Conservation (phyloP, 2,888 invertebrate genomes). For the Gisinianus flammeolus region DNA sequence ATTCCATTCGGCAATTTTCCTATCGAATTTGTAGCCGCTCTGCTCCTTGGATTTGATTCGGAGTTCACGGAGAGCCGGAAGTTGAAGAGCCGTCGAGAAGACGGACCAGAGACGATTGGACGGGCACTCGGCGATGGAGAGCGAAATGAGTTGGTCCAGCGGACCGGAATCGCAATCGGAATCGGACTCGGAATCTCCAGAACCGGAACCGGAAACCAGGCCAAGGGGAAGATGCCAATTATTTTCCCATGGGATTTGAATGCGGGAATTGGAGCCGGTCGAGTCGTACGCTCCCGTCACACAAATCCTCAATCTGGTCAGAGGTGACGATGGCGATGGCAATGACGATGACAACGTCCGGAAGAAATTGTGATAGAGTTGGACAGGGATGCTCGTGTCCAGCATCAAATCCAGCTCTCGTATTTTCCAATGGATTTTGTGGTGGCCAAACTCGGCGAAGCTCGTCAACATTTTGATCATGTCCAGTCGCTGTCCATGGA, state of each 20-base stretch:
- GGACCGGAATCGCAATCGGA: not conserved
- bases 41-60: not conserved
- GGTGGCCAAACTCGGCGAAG: not conserved
- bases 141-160: not conserved
- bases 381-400: not conserved
- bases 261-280: too few species aligned
- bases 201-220: not conserved
- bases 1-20: not conserved
- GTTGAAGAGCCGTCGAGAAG: not conserved
- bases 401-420: not conserved
- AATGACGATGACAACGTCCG: not conserved
- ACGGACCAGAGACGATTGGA: not conserved
- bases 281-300: not conserved
- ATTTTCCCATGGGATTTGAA: not conserved
- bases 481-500: not conserved
- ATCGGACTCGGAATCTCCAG: too few species aligned
- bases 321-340: not conserved
- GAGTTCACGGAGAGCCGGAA: not conserved
- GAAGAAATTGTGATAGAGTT: not conserved
- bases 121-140: not conserved
- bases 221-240: not conserved
- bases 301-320: not conserved
- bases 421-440: not conserved
- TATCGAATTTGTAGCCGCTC: not conserved
- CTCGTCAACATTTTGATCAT: not conserved